Evolutionary conservation across 2,113 vertebrate species (phyloP).

Genomic region (Spheniscus mendiculus): DNA sequence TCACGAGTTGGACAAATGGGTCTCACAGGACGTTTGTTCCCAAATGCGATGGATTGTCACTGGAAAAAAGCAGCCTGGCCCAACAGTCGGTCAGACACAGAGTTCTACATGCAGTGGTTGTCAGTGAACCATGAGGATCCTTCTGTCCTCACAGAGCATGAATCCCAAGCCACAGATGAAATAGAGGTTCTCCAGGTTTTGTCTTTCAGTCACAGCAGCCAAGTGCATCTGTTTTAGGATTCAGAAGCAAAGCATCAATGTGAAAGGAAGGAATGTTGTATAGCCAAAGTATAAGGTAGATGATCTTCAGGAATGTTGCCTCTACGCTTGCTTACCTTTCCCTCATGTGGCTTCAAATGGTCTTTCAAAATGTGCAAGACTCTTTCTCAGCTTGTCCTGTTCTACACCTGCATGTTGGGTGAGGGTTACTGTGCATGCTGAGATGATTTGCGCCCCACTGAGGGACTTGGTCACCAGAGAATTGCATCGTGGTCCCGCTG

Average conservation of each 20-base stretch:
- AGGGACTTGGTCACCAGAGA: neutral
- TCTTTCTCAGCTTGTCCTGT: neutral
- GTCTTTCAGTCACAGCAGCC: neutral
- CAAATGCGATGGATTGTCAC: neutral
- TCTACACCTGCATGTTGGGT: neutral
- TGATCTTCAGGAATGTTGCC: neutral
- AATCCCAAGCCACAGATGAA: neutral
- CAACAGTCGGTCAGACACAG: neutral
- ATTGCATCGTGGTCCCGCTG: neutral
- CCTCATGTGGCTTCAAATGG: neutral
- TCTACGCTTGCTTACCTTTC: neutral
- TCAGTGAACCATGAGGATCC: neutral
- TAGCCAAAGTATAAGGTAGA: neutral
- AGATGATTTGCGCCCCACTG: neutral
- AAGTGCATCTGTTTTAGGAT: neutral
- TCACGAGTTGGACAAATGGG: fast-evolving
- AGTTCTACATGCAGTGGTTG: neutral
- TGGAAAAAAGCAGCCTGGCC: neutral
- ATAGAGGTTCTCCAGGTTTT: neutral
- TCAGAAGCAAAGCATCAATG: neutral
- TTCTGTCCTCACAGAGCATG: neutral
- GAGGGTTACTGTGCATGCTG: neutral
- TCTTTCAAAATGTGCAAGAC: neutral
- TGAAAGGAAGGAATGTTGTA: neutral
- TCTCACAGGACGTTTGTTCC: neutral